Evolutionary conservation across 2,888 invertebrate genomes (phyloP).

Genomic region (Polymixis lichenea): DNA sequence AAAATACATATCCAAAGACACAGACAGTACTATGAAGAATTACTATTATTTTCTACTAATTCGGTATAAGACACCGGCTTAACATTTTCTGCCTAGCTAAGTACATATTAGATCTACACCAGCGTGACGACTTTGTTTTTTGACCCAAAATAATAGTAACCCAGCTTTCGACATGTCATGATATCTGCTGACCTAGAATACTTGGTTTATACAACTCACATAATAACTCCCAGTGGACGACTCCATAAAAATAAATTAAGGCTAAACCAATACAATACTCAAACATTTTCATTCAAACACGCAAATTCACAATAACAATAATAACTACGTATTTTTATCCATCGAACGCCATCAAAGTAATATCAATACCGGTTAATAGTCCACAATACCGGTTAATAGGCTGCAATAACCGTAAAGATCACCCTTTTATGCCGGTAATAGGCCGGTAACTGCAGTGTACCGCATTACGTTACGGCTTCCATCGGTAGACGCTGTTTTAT

Average conservation of each 20-base stretch:
- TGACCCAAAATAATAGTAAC: background rate
- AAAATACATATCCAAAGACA: no score
- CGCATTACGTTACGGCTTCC: constrained; percentile 39
- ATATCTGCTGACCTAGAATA: background rate
- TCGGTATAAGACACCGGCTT: background rate
- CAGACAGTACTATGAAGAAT: no score
- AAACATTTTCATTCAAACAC: constrained; percentile 40
- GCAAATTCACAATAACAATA: constrained; percentile 59
- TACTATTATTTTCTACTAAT: no score
- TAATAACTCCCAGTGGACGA: constrained; percentile 5
- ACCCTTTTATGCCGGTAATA: constrained; percentile 71
- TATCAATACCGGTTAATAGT: constrained; percentile 69
- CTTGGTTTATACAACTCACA: background rate
- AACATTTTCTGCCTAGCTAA: background rate
- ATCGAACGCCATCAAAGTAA: constrained; percentile 62
- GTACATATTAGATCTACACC: background rate
- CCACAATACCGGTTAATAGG: constrained; percentile 68
- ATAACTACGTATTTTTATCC: constrained; percentile 58
- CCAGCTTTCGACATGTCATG: background rate
- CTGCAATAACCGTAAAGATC: constrained; percentile 71
- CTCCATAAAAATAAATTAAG: constrained; percentile 3
- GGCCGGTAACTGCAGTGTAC: constrained; percentile 54
- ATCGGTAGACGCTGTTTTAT: constrained; percentile 35
- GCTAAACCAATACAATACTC: constrained; percentile 23
- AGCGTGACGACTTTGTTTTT: background rate